Conservation (phyloP, 2,888 invertebrate genomes). For the Hirtodrosophila confusa region DNA sequence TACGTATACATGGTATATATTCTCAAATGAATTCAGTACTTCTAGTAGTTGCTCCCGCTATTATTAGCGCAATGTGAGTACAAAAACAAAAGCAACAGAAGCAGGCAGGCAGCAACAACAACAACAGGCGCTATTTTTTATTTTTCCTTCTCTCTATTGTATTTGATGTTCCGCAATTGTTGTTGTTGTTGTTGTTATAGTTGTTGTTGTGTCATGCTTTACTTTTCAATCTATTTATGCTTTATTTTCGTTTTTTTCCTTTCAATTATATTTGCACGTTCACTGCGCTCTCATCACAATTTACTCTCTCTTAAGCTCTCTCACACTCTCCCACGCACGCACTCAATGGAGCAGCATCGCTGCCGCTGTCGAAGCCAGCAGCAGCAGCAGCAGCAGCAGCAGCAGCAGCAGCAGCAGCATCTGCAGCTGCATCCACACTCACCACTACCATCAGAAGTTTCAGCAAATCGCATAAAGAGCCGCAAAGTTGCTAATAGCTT, state of each 20-base stretch:
- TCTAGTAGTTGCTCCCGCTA: conserved; percentile 62
- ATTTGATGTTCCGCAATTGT: conserved; percentile 46
- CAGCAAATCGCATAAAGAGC: too few species aligned
- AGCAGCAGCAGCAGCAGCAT: conserved; percentile 1
- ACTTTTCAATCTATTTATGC: conserved; percentile 67
- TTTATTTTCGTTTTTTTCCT: conserved; percentile 58
- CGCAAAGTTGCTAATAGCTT: conserved; percentile 20
- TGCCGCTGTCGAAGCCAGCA: background rate
- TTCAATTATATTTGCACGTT: conserved; percentile 50
- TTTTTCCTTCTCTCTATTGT: conserved; percentile 35
- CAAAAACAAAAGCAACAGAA: conserved; percentile 43
- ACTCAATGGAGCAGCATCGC: conserved; percentile 7
- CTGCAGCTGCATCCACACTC: conserved; percentile 16
- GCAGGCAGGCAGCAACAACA: conserved; percentile 6
- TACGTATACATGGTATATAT: too few species aligned
- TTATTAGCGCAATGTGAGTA: conserved; percentile 73
- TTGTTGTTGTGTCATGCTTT: conserved; percentile 50
- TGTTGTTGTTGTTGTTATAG: conserved; percentile 19
- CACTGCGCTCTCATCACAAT: conserved; percentile 12
- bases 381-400: conserved; percentile 1
- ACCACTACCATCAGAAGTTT: background rate
- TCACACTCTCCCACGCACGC: conserved; percentile 27
- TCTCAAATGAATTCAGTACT: conserved; percentile 58
- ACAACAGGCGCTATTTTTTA: conserved; percentile 8
- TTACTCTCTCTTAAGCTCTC: background rate